phyloP scores from a whole-genome alignment of 1,140 invertebrate genomes.

The Aphelenchoides fujianensis region DNA sequence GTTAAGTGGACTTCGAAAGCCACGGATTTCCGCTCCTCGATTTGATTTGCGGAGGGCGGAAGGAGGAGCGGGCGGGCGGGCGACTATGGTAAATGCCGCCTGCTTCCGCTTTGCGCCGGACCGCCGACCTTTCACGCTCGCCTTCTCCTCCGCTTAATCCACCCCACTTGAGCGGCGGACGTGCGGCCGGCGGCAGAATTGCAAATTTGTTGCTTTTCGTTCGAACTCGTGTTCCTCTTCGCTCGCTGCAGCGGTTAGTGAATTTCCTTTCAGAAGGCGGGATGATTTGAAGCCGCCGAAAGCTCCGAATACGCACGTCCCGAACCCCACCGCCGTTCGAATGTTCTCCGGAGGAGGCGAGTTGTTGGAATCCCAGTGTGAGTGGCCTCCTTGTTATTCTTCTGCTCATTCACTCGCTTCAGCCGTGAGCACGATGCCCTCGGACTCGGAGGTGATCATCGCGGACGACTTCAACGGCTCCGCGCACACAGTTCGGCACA shows the following conservation, averaged over 20 bases:
- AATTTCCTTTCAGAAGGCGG: no score
- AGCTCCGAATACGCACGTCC: not conserved
- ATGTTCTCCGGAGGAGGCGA: slow-evolving; percentile 1
- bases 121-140: not conserved
- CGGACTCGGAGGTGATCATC: slow-evolving; percentile 35
- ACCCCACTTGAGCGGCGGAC: not conserved
- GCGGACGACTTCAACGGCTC: slow-evolving; percentile 24
- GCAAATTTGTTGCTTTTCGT: not conserved
- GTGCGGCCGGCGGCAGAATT: not conserved
- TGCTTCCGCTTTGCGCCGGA: not conserved
- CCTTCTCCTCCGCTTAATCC: not conserved
- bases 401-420: no score
- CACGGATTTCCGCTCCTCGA: no score
- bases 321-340: not conserved
- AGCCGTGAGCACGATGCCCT: slow-evolving; percentile 27
- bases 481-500: slow-evolving; percentile 26
- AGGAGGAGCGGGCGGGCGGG: no score
- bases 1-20: no score
- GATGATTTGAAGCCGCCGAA: slow-evolving; percentile 2
- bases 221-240: no score
- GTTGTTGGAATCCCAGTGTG: slow-evolving; percentile 4
- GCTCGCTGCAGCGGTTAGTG: no score
- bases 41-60: no score
- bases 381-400: no score
- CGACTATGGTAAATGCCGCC: no score